Base-by-base conservation (phyloP, 2,888 invertebrate species). In the Drosophila kuntzei region DNA sequence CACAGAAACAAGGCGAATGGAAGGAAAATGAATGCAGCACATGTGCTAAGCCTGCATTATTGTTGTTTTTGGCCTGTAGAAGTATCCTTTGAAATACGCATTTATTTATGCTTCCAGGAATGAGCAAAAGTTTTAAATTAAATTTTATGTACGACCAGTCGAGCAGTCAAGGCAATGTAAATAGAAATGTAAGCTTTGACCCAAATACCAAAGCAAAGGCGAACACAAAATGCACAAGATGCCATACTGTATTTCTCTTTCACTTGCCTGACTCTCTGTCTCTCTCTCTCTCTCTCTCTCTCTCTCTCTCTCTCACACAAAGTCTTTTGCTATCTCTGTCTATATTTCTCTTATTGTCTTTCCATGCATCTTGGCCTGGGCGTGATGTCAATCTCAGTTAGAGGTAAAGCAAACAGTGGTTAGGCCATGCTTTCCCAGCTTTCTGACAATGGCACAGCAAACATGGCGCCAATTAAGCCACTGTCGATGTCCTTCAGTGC, bases 51-150 rank as follows among this genome's bases (percentile, higher is more conserved):
- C 54, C 61, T 57, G 61, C 41, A 46, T 51, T 63, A 46, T 49
- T 53, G 51, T 43, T 44, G 61, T 54, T 43, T 51, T 46, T 50
- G 46, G 47, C 50, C 60, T 32, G 46, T 8, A 14, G 14, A 34
- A 53, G 62, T 58, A 77, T 73, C 74, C 78, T 79, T 71, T 76
- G 57, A 79, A 67, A 66, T 51, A 72, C 77, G 71, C 82, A 85
- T 85, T 75, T 84, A 83, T 82, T 80, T 86, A 76, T 82, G 77
- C 61, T 39, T 53, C 70, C 37, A 58, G 51, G 68, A 60, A 71
- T 44, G 72, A 65, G 77, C 25, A 76, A 79, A 85, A 87, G 65
- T 87, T 85, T 80, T 63, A 80, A 86, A 89, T 87, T 79, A 80
- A 76, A 80, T 87, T 88, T 74, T 71, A 76, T 73, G 71, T 72